Base-by-base conservation (phyloP, 2,888 invertebrate species). In the Sminthurides aquaticus region DNA sequence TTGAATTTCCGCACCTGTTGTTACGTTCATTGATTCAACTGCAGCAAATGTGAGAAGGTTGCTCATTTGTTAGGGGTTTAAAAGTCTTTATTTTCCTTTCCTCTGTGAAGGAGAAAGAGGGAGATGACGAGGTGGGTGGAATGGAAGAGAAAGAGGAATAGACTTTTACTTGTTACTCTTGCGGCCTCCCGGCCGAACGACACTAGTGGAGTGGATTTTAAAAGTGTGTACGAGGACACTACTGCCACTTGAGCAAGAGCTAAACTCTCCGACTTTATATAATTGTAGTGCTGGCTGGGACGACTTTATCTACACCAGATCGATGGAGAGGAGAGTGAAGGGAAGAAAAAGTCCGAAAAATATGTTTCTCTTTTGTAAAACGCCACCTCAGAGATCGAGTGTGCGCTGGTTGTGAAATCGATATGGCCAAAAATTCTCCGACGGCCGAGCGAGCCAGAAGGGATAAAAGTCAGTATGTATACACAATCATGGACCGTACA, bases 291-390 rank as follows among this genome's bases (percentile, higher is more conserved):
- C 57, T 65, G 65, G 60, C 60, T 34, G 15, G 43, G 43, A 66
- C 70, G 69, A 70, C 69, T 70, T 72, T 72, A 74, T 74, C 74
- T 71, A 68, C 64, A 67, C 67, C 69, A 74, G 74, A 74, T 74
- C 74, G 74, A 74, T 74, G 71, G 69, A 70, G 72, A 74, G 74
- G 71, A 73, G 73, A 71, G 71, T 69, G 58, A 59, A 29, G 34
- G 62, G 57, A 56, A 66, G 67, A 61, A 67, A 70, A 68, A 67
- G 64, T 65, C 66, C 67, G 65, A 66, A 71, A 67, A 69, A 71
- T 67, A 67, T 69, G 66, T 68, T 69, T 68, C 67, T 64, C 66
- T 67, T 67, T 67, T 62, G 57, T 64, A 66, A 65, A 65, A 67
- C 64, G 69, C 63, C 58, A 57, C 64, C 63, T 62, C 57, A 61